Base-by-base conservation (phyloP, 2,888 invertebrate species). In the Gymnoscelis rufifasciata region DNA sequence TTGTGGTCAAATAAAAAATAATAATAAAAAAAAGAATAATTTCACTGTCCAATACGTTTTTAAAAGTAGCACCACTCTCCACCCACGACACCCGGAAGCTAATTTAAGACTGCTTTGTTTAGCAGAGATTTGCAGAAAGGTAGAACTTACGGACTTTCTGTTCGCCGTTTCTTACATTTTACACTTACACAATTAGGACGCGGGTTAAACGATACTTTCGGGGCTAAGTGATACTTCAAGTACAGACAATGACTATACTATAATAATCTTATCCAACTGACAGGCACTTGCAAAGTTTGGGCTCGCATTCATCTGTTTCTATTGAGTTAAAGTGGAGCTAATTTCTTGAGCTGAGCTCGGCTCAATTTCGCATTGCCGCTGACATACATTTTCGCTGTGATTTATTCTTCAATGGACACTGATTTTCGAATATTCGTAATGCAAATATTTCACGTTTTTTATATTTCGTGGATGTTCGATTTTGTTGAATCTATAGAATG, bases 71-170 rank as follows among this genome's bases (percentile, higher is more conserved):
- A 14, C 14, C 14, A 33, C 31, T 6, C 14, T 33, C 31, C 31
- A n/a, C n/a, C 8, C 10, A 15, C n/a, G 6, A 15, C 14, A 13
- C 8, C 31, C 31, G 31, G 14, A 5, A 59, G 56, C 60, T 63
- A 54, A 64, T 60, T 64, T 60, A 62, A 62, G 64, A 59, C 52
- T 56, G 43, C 47, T 52, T 54, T 59, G 55, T 55, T 55, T 26
- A 42, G 35, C 23, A 8, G 29, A 43, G 57, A 49, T 53, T 28
- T 48, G 33, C 30, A 40, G 41, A 45, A 27, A 35, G 30, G 37
- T 38, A 48, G 52, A 51, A 43, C 10, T 14, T 38, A 13, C n/a
- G 31, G 14, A 19, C 19, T 27, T 36, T n/a, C 23, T 23, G 19
- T 36, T 36, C 11, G 27, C 7, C n/a, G 23, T 23, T 23, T 19